Evolutionary conservation across 2,888 invertebrate species (phyloP).

Genomic region (Phalera bucephala): DNA sequence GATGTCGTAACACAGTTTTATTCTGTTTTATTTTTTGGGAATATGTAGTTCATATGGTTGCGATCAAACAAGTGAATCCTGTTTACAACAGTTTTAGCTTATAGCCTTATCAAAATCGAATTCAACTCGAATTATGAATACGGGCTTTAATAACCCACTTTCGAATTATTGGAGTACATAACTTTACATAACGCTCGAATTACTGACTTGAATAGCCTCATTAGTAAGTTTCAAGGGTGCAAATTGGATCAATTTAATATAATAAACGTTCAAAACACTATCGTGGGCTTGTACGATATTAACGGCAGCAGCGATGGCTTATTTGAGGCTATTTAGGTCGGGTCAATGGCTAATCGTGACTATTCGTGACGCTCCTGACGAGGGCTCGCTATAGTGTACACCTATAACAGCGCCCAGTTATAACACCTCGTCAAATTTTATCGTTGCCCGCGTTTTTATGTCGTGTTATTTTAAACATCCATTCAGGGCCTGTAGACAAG

Average conservation of each 20-base stretch:
- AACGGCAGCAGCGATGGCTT: conserved; percentile 58
- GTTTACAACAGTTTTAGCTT: no score
- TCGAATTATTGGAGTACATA: conserved; percentile 2
- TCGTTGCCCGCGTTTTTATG: neutral
- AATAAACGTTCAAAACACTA: conserved; percentile 46
- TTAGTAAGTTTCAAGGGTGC: conserved; percentile 37
- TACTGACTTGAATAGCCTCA: conserved; percentile 19
- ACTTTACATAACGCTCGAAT: conserved; percentile 7
- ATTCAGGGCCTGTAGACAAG: no score
- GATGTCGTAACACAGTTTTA: conserved; percentile 10
- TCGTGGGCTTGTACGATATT: conserved; percentile 56
- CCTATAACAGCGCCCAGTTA: conserved; percentile 15
- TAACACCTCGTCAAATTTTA: conserved; percentile 12
- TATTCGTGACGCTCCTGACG: conserved; percentile 52
- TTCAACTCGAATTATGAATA: no score
- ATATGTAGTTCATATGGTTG: no score
- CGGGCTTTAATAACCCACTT: conserved; percentile 7
- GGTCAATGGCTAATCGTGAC: conserved; percentile 66
- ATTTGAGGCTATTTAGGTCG: conserved; percentile 65
- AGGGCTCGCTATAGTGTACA: conserved; percentile 33
- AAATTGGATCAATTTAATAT: conserved; percentile 43
- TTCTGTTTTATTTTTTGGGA: conserved; percentile 3
- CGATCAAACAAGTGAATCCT: no score
- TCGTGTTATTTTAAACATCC: no score
- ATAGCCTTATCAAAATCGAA: no score